phyloP scores from a whole-genome alignment of 2,797 vertebrate genomes.

The Amazonetta brasiliensis region DNA sequence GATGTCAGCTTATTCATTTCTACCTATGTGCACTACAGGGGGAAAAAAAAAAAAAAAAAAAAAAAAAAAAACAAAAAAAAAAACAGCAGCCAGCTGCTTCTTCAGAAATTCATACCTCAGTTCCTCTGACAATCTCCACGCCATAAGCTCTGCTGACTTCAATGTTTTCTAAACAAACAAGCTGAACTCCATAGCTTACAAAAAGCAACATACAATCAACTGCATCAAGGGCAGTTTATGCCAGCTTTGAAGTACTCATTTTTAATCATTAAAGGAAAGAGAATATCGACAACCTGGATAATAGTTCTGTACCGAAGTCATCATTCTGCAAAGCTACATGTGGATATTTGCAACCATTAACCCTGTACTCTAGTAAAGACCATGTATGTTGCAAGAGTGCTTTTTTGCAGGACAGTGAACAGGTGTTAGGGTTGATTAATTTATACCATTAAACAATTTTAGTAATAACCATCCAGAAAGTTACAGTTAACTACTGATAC shows the following conservation, averaged over 20 bases:
- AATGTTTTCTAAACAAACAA: neutral
- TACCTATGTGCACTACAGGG: neutral
- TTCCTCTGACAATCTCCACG: neutral
- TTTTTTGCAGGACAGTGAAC: neutral
- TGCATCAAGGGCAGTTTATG: neutral
- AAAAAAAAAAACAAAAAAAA: neutral
- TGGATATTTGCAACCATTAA: neutral
- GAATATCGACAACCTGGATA: neutral
- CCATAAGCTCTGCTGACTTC: neutral
- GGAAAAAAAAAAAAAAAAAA: neutral
- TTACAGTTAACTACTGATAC: neutral
- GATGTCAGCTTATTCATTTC: neutral
- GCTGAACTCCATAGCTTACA: neutral
- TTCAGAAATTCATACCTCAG: neutral
- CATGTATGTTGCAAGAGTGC: neutral
- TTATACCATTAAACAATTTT: neutral
- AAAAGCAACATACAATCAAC: neutral
- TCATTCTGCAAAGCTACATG: neutral
- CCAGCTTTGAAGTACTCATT: neutral
- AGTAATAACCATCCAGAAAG: neutral
- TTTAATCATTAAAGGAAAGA: neutral
- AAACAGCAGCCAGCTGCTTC: neutral
- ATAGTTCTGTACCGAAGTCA: neutral
- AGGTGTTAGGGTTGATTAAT: neutral
- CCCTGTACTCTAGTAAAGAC: neutral